These are phyloP conservation scores for Julus scanicus DNA, from an alignment of 2,888 invertebrate genomes.

Conservation along the genomic window DNA sequence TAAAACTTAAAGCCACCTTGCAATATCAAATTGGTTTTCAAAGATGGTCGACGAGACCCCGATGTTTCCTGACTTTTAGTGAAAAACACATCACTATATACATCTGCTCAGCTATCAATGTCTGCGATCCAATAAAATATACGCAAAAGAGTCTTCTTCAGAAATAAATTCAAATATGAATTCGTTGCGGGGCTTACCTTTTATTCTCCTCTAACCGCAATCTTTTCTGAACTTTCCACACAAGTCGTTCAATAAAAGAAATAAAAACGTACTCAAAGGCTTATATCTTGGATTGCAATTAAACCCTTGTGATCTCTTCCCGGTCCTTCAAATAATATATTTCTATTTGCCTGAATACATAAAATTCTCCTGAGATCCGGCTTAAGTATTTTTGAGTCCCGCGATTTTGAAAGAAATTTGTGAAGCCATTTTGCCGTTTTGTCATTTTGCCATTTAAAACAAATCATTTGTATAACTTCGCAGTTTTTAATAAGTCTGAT, in stretches of 20 bases:
- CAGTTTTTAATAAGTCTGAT: background rate
- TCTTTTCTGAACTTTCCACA: background rate
- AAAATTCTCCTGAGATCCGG: background rate
- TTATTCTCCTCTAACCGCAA: background rate
- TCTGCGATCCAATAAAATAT: background rate
- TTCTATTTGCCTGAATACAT: slow-evolving; percentile 2
- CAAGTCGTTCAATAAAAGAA: background rate
- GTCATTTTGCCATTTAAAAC: no score
- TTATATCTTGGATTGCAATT: background rate
- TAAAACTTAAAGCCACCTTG: no score
- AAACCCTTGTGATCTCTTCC: background rate
- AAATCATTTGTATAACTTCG: background rate
- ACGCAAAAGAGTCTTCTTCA: background rate
- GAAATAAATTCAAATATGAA: slow-evolving; percentile 3
- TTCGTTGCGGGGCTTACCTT: slow-evolving; percentile 1
- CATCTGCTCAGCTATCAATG: background rate
- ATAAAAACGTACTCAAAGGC: background rate
- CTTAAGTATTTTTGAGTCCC: background rate
- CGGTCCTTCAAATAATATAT: background rate
- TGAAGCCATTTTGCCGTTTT: no score
- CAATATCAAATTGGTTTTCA: no score
- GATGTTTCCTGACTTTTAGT: no score
- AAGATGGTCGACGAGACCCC: no score
- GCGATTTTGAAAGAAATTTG: no score
- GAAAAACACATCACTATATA: no score